Percentiles rank a stretch among this genome's conserved stretches.
phyloP scores from a whole-genome alignment of 2,113 vertebrate genomes.

The Equus quagga region DNA sequence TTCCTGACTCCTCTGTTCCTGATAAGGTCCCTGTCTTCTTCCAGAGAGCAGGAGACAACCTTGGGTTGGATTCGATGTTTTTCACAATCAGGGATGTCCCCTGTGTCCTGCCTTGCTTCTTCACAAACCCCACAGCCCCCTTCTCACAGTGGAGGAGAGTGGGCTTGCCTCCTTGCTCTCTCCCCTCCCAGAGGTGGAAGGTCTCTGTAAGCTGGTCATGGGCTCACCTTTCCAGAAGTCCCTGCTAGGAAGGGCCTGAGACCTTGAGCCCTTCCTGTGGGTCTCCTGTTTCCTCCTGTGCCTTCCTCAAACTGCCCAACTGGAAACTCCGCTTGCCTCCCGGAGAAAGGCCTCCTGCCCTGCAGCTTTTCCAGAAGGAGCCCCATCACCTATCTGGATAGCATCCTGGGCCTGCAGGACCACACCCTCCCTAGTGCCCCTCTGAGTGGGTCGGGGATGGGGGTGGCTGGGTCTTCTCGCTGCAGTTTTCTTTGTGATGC shows the following conservation, averaged over 20 bases:
- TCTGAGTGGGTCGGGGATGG: no score
- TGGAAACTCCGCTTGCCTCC: not conserved
- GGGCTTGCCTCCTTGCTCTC: not conserved
- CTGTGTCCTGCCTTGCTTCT: not conserved
- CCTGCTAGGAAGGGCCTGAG: not conserved
- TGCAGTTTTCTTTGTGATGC: not conserved
- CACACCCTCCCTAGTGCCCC: fast-evolving
- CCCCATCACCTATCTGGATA: not conserved
- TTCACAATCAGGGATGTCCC: not conserved
- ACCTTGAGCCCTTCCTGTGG: not conserved
- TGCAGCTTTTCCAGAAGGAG: not conserved
- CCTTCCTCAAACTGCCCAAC: not conserved
- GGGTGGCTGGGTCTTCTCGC: not conserved
- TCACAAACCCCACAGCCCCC: no score
- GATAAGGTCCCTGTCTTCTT: fast-evolving
- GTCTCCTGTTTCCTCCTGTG: not conserved
- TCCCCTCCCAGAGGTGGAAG: not conserved
- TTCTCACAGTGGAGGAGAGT: no score
- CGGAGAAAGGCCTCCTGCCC: no score
- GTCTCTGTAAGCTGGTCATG: not conserved
- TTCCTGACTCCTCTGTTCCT: not conserved
- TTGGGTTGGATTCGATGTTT: not conserved
- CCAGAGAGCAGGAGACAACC: not conserved
- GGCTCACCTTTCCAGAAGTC: not conserved
- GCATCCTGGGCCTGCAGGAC: not conserved